Base-by-base conservation (phyloP, 2,888 invertebrate species). In the Stratiomys singularior region DNA sequence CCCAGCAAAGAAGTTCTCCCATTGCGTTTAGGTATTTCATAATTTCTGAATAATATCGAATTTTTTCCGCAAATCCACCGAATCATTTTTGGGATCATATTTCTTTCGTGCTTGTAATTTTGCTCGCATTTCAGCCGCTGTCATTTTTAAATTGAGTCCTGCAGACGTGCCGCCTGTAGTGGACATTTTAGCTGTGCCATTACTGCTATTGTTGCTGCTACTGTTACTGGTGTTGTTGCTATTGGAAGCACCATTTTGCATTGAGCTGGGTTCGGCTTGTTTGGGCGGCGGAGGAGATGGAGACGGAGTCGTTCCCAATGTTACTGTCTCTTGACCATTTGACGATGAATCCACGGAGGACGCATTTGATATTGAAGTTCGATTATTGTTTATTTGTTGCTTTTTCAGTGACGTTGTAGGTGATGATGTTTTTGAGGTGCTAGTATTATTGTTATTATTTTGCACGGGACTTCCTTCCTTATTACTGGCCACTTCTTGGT, bases 31-130 rank as follows among this genome's bases (percentile, higher is more conserved):
- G 52, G 52, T 52, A 37, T 72, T 64, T 89, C 92, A 96, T 87
- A 96, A 92, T 89, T 96, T 96, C 88, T 96, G 96, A 82, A 97
- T 94, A 86, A 97, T 96, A 87, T 96, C 96, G 86, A 96, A 96
- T 89, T 96, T 96, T 89, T 95, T 94, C 88, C 94, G 94, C 85
- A 96, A 92, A 89, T 96, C 96, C 89, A 97, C 93, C 69, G 92
- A 92, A 85, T 95, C 94, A 87, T 94, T 95, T 88, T 96, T 96
- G 58, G 96, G 96, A 87, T 96, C 96, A 85, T 93, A 92, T 87
- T 95, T 95, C 88, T 96, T 96, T 86, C 93, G 94, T 79, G 93
- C 92, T 69, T 95, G 94, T 81, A 96, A 89, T 83, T 94, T 93
- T 76, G 95, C 96, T 77, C 96, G 90, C 90, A 96, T 91, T 88